These are phyloP conservation scores for Eilema caniola DNA, from an alignment of 2,888 invertebrate genomes.

Conservation along the genomic window DNA sequence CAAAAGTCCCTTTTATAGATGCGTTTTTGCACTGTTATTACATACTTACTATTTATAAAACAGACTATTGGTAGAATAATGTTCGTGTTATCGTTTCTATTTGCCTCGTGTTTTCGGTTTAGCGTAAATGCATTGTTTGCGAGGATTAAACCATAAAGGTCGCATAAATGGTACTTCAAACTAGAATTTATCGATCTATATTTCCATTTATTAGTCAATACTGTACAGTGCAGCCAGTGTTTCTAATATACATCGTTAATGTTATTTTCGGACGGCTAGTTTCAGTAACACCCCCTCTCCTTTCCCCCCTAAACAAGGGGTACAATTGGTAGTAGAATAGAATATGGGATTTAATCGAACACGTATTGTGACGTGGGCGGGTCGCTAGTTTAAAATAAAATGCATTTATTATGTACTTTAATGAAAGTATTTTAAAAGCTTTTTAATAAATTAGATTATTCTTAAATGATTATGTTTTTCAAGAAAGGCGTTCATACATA, in stretches of 20 bases:
- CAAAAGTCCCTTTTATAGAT: not conserved
- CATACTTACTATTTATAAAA: not conserved
- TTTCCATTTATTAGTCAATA: not conserved
- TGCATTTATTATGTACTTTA: too few species aligned
- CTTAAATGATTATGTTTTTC: not conserved
- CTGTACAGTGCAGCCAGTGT: not conserved
- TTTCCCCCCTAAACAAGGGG: too few species aligned
- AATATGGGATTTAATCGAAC: too few species aligned
- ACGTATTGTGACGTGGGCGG: too few species aligned
- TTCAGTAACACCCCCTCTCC: not conserved
- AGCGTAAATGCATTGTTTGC: conserved; percentile 4
- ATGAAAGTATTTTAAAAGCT: too few species aligned
- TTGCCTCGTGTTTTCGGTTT: not conserved
- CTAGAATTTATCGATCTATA: conserved; percentile 1
- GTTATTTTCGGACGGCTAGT: not conserved
- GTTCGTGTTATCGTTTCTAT: not conserved
- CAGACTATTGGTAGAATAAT: not conserved
- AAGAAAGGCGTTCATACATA: not conserved
- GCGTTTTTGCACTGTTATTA: not conserved
- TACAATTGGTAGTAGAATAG: too few species aligned
- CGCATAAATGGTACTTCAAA: not conserved
- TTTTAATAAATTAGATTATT: too few species aligned
- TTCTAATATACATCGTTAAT: not conserved
- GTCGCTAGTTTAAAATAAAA: too few species aligned
- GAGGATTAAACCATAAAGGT: not conserved